Conservation (phyloP, 2,888 invertebrate genomes). For the Sinohyriopsis cumingii region DNA sequence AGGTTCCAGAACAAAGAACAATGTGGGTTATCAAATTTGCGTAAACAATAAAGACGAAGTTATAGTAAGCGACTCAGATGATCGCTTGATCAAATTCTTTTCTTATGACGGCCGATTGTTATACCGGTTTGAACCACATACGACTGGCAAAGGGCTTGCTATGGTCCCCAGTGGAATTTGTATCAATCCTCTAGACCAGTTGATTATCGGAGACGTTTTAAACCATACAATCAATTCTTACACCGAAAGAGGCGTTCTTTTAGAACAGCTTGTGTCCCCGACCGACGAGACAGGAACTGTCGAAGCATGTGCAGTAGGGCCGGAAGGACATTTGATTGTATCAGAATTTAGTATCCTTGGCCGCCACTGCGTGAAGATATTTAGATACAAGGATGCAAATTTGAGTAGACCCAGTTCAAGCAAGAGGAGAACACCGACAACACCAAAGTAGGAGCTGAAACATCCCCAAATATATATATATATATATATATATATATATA, state of each 20-base stretch:
- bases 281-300: slow-evolving; percentile 60
- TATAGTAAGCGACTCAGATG: slow-evolving; percentile 57
- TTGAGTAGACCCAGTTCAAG: slow-evolving; percentile 52
- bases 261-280: slow-evolving; percentile 56
- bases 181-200: slow-evolving; percentile 53
- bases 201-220: slow-evolving; percentile 61
- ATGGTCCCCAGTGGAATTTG: slow-evolving; percentile 59
- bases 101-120: slow-evolving; percentile 52
- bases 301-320: slow-evolving; percentile 60
- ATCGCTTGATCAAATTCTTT: slow-evolving; percentile 50
- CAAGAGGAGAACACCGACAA: slow-evolving; percentile 53
- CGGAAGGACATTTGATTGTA: slow-evolving; percentile 65
- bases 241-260: slow-evolving; percentile 54
- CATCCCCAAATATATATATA: no score
- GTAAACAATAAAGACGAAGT: slow-evolving; percentile 56
- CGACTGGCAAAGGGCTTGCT: slow-evolving; percentile 49
- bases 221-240: slow-evolving; percentile 65
- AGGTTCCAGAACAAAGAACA: slow-evolving; percentile 21
- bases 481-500: no score
- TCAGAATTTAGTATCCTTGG: slow-evolving; percentile 62
- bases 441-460: slow-evolving; percentile 11
- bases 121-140: slow-evolving; percentile 51
- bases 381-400: slow-evolving; percentile 63
- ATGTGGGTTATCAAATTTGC: slow-evolving; percentile 40
- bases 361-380: slow-evolving; percentile 65